Conservation (phyloP, 2,113 vertebrate species). For the Taxidea taxus region DNA sequence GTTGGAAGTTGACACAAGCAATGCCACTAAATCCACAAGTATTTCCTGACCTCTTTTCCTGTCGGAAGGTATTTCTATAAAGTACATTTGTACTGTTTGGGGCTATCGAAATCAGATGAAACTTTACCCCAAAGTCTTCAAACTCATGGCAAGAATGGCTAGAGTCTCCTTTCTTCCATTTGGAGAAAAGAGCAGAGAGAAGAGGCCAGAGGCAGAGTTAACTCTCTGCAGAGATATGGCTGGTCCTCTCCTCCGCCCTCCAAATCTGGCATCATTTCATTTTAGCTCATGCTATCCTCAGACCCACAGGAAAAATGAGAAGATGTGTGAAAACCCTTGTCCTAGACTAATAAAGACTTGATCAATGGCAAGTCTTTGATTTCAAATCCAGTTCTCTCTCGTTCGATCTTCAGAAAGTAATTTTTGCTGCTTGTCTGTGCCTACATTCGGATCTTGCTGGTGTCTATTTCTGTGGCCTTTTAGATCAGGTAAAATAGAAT, state of each 20-base stretch:
- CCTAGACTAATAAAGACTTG: neutral
- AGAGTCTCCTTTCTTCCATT: neutral
- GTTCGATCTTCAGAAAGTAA: neutral
- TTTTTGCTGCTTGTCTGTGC: neutral
- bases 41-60: neutral
- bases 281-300: neutral
- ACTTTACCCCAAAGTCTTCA: neutral
- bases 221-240: neutral
- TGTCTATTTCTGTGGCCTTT: neutral
- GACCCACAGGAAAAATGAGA: conserved; percentile 32
- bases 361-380: conserved; percentile 57
- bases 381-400: conserved; percentile 37
- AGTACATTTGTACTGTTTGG: neutral
- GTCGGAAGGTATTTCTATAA: neutral
- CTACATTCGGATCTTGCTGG: neutral
- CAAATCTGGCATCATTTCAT: neutral
- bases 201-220: neutral
- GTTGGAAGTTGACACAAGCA: neutral
- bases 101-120: neutral
- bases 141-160: neutral
- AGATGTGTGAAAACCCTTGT: neutral
- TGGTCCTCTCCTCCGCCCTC: neutral
- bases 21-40: neutral
- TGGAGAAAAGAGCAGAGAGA: neutral
- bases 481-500: neutral